Evolutionary conservation across 2,888 invertebrate genomes (phyloP), one percentile per base, ranked within the genome.

Genomic region (Vannuccia rotundouncinata): DNA sequence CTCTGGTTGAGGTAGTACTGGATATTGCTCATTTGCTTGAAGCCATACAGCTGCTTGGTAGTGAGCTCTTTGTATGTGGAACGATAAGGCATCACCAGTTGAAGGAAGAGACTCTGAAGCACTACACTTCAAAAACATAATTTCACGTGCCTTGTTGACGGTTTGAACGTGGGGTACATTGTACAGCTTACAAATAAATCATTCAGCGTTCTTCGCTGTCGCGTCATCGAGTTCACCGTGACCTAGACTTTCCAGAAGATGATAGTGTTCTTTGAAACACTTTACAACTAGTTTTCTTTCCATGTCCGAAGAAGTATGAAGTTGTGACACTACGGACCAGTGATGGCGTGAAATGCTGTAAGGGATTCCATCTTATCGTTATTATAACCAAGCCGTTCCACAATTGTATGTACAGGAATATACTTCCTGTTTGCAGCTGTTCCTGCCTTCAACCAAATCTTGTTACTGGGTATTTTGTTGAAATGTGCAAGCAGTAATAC

Each of bases 221-320:
- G 66, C 25, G 66, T 66, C 66, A 66, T 66, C 66, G 66, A 66
- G 66, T 66, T 66, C 66, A 66, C 66, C 66, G 10, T 66, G 66
- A 66, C 66, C 66, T n/a, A 66, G 66, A 66, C 66, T 27, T 66
- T 66, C 66, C 13, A 22, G 66, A 66, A 66, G 66, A 22, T 22
- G 66, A 66, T 17, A 66, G 66, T 66, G 66, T 66, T 78, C 77
- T 45, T n/a, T 79, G 29, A 78, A 79, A 79, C 27, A 79, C 31
- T 27, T 79, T 79, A 29, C 77, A 79, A 17, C 29, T 5, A 31
- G 76, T 79, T 31, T 78, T 79, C 31, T 79, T 79, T 28, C 77
- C 30, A 29, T 79, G 79, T 13, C 79, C 79, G 22, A 22, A 13
- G 29, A 79, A 29, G 17, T 79, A n/a, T 25, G 79, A 79, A 13